Percentiles rank a stretch among this genome's conserved stretches.
These are phyloP conservation scores for Rousettus leschenaultii DNA, from an alignment of 2,113 vertebrate genomes.

Conservation along the genomic window DNA sequence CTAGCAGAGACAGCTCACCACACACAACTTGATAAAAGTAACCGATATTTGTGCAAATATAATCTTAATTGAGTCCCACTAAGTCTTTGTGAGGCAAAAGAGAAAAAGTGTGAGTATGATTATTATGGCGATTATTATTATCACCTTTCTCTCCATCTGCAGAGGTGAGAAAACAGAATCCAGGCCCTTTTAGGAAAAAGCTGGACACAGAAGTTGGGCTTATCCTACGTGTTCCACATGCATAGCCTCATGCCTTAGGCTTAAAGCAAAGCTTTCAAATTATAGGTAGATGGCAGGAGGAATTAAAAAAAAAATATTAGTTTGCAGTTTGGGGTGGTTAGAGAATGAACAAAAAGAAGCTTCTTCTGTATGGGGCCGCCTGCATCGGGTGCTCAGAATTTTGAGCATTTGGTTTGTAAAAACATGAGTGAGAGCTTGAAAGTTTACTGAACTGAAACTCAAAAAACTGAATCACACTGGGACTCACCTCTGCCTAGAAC, in stretches of 20 bases:
- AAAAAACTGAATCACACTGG: not conserved
- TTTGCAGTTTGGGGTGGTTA: not conserved
- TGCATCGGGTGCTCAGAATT: not conserved
- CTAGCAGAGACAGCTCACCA: not conserved
- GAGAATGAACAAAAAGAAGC: not conserved
- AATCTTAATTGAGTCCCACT: not conserved
- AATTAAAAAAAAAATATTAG: not conserved
- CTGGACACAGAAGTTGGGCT: not conserved
- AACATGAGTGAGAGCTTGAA: not conserved
- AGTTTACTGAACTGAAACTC: not conserved
- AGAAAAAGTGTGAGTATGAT: not conserved
- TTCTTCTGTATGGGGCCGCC: not conserved
- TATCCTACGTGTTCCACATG: rapidly evolving
- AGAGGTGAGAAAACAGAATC: not conserved
- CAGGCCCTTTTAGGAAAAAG: not conserved
- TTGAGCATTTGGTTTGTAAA: not conserved
- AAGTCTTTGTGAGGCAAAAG: not conserved
- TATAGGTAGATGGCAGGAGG: not conserved
- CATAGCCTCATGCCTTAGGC: not conserved
- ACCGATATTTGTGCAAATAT: not conserved
- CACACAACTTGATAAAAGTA: not conserved
- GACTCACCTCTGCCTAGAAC: not conserved
- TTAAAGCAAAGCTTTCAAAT: not conserved
- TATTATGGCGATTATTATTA: not conserved
- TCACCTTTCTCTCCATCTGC: not conserved